A percentile compares a stretch with the other conserved stretches of the same genome.
phyloP scores from a whole-genome alignment of 1,140 invertebrate species.

The Marisa cornuarietis region DNA sequence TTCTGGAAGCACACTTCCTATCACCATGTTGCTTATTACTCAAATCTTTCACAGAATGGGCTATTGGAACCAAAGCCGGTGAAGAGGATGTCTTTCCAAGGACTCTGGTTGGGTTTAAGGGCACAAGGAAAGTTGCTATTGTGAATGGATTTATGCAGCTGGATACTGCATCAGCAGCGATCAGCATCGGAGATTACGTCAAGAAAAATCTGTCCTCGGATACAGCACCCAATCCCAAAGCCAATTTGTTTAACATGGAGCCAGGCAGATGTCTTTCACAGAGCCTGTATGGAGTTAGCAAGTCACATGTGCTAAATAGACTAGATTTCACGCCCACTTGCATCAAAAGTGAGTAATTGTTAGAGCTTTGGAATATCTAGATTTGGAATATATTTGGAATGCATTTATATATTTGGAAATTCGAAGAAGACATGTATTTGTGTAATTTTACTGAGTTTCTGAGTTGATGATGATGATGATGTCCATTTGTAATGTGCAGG shows the following conservation, averaged over 20 bases:
- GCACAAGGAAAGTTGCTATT: slow-evolving; percentile 26
- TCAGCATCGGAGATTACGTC: slow-evolving; percentile 19
- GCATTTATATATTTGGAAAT: too few species aligned
- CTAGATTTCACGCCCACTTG: slow-evolving; percentile 25
- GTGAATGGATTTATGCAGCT: slow-evolving; percentile 27
- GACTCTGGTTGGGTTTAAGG: slow-evolving; percentile 26
- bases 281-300: slow-evolving; percentile 26
- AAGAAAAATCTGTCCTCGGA: slow-evolving; percentile 18
- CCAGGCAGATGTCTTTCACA: slow-evolving; percentile 34
- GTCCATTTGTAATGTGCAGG: too few species aligned
- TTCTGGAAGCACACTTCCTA: too few species aligned
- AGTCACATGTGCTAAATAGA: slow-evolving; percentile 24
- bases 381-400: too few species aligned
- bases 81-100: slow-evolving; percentile 32
- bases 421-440: too few species aligned
- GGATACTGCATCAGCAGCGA: slow-evolving; percentile 20
- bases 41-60: slow-evolving; percentile 27
- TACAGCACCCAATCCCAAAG: background rate
- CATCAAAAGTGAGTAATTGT: slow-evolving; percentile 22
- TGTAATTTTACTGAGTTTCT: too few species aligned
- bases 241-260: slow-evolving; percentile 31
- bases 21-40: too few species aligned
- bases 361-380: too few species aligned
- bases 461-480: too few species aligned
- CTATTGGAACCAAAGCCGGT: slow-evolving; percentile 25